Evolutionary conservation across 2,797 vertebrate genomes (phyloP).

Genomic region (Pantherophis alleghaniensis): DNA sequence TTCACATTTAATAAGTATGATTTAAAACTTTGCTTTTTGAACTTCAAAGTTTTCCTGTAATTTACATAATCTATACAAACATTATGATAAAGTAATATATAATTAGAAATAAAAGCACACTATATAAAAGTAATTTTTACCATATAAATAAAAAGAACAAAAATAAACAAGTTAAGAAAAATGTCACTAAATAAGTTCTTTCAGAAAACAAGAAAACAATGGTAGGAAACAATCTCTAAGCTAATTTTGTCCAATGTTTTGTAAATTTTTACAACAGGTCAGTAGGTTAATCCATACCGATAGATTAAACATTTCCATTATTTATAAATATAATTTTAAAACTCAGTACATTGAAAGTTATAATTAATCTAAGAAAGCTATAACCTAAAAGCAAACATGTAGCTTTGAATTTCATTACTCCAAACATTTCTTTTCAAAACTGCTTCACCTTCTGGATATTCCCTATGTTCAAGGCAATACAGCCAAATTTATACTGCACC

Average conservation of each 20-base stretch:
- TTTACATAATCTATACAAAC: neutral
- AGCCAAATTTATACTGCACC: slow-evolving; percentile 71
- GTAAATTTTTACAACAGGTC: neutral
- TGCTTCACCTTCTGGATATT: neutral
- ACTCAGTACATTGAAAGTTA: neutral
- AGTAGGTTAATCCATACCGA: neutral
- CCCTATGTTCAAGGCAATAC: neutral
- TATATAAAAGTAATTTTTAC: neutral
- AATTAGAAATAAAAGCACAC: neutral
- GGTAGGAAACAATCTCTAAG: neutral
- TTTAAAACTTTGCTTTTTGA: neutral
- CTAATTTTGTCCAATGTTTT: neutral
- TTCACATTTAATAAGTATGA: neutral
- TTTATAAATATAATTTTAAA: neutral
- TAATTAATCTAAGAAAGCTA: slow-evolving; percentile 4
- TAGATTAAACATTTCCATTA: neutral
- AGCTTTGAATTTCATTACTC: neutral
- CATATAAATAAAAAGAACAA: neutral
- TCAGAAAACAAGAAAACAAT: neutral
- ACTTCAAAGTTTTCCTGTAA: neutral
- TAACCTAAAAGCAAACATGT: neutral
- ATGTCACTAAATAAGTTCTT: neutral
- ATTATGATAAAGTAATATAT: neutral
- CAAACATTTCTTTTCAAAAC: slow-evolving; percentile 26
- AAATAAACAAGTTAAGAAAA: neutral